These are phyloP conservation scores for Oryzias celebensis DNA, from an alignment of 2,113 vertebrate genomes.

Conservation along the genomic window DNA sequence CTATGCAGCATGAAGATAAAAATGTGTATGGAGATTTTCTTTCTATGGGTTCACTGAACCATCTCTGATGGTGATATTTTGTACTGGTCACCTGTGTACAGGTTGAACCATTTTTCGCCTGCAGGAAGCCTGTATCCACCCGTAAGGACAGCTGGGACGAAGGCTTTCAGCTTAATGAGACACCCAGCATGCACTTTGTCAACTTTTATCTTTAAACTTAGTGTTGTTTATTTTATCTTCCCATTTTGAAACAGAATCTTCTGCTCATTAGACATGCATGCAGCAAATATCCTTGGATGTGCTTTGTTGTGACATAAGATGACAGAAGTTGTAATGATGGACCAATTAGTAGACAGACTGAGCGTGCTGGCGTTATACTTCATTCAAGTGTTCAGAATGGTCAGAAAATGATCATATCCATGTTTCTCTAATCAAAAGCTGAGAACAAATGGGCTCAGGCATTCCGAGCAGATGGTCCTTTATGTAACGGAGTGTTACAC, in stretches of 20 bases:
- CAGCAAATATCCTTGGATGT: neutral
- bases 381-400: neutral
- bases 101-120: too few species aligned
- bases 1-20: too few species aligned
- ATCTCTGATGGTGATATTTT: too few species aligned
- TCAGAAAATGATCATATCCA: slow-evolving; percentile 24
- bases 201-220: too few species aligned
- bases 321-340: neutral
- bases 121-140: too few species aligned
- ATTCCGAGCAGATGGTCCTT: slow-evolving; percentile 12
- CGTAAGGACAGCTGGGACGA: too few species aligned
- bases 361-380: too few species aligned
- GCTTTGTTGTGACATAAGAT: slow-evolving; percentile 18
- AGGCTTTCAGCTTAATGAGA: too few species aligned
- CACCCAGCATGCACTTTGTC: neutral
- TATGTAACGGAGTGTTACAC: neutral
- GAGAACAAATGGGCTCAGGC: slow-evolving; percentile 26
- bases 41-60: too few species aligned
- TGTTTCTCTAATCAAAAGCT: slow-evolving; percentile 40
- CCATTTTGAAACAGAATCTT: neutral
- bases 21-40: too few species aligned
- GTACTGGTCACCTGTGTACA: too few species aligned
- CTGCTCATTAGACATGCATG: slow-evolving; percentile 5
- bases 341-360: slow-evolving; percentile 1
- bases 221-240: too few species aligned